Evolutionary conservation across 2,113 vertebrate species (phyloP).

Genomic region (Speoplatyrhinus poulsoni): DNA sequence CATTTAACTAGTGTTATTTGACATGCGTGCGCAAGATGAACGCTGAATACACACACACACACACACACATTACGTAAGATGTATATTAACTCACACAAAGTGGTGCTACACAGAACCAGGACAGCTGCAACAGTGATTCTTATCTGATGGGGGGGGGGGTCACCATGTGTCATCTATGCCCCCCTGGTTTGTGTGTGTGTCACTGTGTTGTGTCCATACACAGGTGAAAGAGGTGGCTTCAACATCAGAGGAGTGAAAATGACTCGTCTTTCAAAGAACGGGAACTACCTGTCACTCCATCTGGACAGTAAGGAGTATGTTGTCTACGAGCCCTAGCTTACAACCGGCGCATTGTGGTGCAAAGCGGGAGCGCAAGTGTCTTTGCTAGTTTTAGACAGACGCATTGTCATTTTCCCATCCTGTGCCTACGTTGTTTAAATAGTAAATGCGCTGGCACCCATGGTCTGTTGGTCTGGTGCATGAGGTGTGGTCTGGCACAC

Average conservation of each 20-base stretch:
- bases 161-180: slow-evolving; percentile 27
- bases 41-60: neutral
- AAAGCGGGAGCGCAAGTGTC: too few relatives aligned
- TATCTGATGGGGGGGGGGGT: slow-evolving; percentile 57
- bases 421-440: too few relatives aligned
- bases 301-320: too few relatives aligned
- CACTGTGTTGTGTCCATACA: slow-evolving; percentile 60
- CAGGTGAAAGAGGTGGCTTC: slow-evolving; percentile 60
- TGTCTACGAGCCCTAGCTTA: too few relatives aligned
- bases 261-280: slow-evolving; percentile 69
- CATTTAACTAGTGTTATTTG: slow-evolving; percentile 15
- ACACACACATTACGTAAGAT: neutral
- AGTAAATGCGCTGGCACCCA: too few relatives aligned
- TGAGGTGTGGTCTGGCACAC: too few relatives aligned
- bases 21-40: neutral
- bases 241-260: slow-evolving; percentile 66
- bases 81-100: neutral
- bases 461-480: too few relatives aligned
- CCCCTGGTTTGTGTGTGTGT: slow-evolving; percentile 26
- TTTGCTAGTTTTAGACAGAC: too few relatives aligned
- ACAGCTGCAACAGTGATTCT: slow-evolving; percentile 66
- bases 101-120: slow-evolving; percentile 32
- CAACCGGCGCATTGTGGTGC: too few relatives aligned
- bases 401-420: too few relatives aligned
- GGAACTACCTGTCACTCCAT: slow-evolving; percentile 26